Base-by-base conservation (phyloP, 2,888 invertebrate species). In the Smittia aterrima region DNA sequence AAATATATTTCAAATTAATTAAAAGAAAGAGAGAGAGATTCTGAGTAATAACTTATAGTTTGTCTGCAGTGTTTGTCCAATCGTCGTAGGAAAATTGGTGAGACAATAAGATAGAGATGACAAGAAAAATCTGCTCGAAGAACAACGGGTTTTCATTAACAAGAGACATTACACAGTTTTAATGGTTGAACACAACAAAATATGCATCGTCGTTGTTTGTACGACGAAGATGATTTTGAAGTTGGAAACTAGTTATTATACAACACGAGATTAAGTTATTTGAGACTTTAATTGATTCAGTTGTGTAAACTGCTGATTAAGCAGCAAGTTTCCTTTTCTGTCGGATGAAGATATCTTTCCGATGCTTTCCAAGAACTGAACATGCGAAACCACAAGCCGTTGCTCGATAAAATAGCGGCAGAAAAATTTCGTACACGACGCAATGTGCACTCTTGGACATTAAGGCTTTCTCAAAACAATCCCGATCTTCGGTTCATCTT, bases 91-190 rank as follows among this genome's bases (percentile, higher is more conserved):
- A n/a, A 47, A 13, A 16, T 47, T n/a, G 47, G n/a, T 16, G 47
- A 47, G 11, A 16, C 47, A 32, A n/a, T 47, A 16, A 47, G 47
- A 47, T 47, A 47, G 47, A 24, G 16, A 22, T 16, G 20, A 58
- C 58, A 58, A 20, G 58, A n/a, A n/a, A n/a, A n/a, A n/a, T n/a
- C n/a, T n/a, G n/a, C n/a, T n/a, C n/a, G n/a, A n/a, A n/a, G n/a
- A n/a, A n/a, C n/a, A n/a, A n/a, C n/a, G n/a, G 24, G 58, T 58
- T 58, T 58, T 58, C 58, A 58, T 58, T 58, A 58, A 58, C 58
- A 58, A 58, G 22, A 3, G 11, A 58, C 20, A 58, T 58, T 58
- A 58, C 58, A 58, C 16, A 58, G 24, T 58, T 58, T 58, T 58
- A 58, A 58, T 58, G 24, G 20, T 58, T 22, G 18, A 9, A 58